Percentiles rank a stretch among this genome's conserved stretches.
Evolutionary conservation across 2,888 invertebrate genomes (phyloP).

Genomic region (Chironomus riparius): DNA sequence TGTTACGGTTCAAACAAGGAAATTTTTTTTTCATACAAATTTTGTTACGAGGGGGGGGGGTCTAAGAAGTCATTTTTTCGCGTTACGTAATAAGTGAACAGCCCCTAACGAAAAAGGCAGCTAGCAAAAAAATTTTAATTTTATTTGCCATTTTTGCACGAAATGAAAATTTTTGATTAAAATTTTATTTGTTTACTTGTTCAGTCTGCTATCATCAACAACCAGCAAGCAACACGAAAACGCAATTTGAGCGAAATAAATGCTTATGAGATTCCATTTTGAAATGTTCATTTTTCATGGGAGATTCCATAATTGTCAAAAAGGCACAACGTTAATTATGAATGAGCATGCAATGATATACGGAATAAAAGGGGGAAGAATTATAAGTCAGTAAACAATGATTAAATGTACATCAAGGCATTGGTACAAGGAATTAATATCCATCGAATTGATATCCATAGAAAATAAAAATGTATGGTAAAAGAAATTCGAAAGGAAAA

Average conservation of each 20-base stretch:
- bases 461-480: neutral
- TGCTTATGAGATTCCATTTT: neutral
- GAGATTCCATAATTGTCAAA: neutral
- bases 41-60: too few species aligned
- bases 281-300: neutral
- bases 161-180: neutral
- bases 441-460: neutral
- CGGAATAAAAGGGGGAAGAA: neutral
- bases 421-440: neutral
- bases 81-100: too few species aligned
- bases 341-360: slow-evolving; percentile 13
- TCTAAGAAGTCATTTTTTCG: too few species aligned
- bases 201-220: neutral
- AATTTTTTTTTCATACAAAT: too few species aligned
- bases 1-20: too few species aligned
- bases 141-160: neutral
- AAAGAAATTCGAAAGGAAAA: neutral
- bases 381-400: slow-evolving; percentile 1
- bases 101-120: neutral
- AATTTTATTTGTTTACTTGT: neutral
- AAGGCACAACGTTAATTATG: slow-evolving; percentile 15
- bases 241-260: neutral
- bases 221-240: neutral
- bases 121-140: neutral
- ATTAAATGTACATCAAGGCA: slow-evolving; percentile 17